Conservation (phyloP, 2,888 invertebrate genomes). For the Ceratothoa steindachneri region DNA sequence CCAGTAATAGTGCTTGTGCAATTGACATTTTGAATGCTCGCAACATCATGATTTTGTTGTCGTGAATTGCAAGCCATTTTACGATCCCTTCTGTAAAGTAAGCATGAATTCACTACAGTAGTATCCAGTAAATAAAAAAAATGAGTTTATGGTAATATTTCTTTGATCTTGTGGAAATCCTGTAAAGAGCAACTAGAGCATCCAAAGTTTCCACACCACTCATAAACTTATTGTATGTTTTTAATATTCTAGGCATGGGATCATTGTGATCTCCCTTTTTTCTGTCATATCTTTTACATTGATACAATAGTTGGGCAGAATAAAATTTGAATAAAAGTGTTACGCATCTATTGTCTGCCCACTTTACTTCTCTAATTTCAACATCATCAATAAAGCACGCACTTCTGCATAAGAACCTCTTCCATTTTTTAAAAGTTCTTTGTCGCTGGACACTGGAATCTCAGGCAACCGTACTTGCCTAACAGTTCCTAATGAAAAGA, state of each 20-base stretch:
- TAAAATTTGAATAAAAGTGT: constrained; percentile 49
- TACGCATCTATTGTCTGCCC: constrained; percentile 49
- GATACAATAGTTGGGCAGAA: constrained; percentile 45
- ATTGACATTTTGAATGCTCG: constrained; percentile 12
- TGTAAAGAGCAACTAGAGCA: constrained; percentile 50
- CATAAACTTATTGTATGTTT: constrained; percentile 49
- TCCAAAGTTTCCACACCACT: constrained; percentile 51
- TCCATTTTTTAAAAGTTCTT: constrained; percentile 47
- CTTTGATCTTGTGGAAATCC: constrained; percentile 49
- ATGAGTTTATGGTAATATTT: constrained; percentile 46
- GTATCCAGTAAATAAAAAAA: constrained; percentile 2
- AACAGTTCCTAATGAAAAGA: constrained; percentile 47
- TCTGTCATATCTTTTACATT: background rate
- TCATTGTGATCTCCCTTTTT: constrained; percentile 5
- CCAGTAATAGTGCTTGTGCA: constrained; percentile 11
- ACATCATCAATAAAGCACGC: constrained; percentile 22
- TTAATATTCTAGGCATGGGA: constrained; percentile 23
- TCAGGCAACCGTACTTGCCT: constrained; percentile 27
- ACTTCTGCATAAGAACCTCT: constrained; percentile 49
- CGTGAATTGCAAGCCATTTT: background rate
- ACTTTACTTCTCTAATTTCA: constrained; percentile 44
- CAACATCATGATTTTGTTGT: background rate
- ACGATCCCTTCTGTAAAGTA: background rate
- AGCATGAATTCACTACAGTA: background rate
- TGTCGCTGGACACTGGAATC: constrained; percentile 40